phyloP scores from a whole-genome alignment of 2,888 invertebrate species.

The Rotaria socialis region DNA sequence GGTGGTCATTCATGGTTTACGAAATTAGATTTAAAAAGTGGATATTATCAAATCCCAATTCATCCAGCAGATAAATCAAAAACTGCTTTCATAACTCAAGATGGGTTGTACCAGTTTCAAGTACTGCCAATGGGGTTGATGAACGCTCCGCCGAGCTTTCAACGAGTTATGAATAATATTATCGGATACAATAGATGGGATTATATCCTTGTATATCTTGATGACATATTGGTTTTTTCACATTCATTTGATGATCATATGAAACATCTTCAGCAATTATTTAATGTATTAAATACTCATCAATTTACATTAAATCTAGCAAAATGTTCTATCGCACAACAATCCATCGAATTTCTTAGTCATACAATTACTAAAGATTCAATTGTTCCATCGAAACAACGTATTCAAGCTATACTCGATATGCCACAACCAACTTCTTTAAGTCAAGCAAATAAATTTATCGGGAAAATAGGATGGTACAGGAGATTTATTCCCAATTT shows the following conservation, averaged over 20 bases:
- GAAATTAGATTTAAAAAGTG: background rate
- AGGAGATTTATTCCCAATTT: no score
- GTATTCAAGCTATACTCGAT: no score
- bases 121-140: background rate
- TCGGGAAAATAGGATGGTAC: no score
- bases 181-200: background rate
- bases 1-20: constrained; percentile 14
- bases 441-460: no score
- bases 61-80: background rate
- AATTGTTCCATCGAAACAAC: no score
- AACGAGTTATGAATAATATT: constrained; percentile 7
- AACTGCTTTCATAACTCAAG: background rate
- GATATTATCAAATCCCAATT: background rate
- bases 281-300: no score
- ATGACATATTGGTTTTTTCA: background rate
- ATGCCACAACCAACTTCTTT: no score
- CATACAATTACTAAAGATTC: no score
- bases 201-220: background rate
- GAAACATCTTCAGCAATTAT: no score
- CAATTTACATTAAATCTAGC: no score
- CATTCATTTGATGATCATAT: background rate
- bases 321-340: no score
- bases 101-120: background rate
- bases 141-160: background rate
- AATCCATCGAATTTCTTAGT: no score